Evolutionary conservation across 1,140 invertebrate genomes (phyloP).

Genomic region (Drosophila nikananu): DNA sequence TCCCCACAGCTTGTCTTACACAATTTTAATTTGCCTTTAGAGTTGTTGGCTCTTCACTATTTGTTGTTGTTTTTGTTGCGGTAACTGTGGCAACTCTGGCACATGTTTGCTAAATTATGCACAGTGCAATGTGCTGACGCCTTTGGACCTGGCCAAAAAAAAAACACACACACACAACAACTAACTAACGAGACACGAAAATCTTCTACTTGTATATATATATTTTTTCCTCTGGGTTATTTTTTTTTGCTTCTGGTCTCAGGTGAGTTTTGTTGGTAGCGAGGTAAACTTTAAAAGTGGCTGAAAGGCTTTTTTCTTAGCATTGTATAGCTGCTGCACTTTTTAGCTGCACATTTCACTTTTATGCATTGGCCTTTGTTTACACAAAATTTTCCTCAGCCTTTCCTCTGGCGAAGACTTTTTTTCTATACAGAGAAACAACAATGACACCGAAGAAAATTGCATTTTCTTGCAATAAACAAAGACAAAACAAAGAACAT

Average conservation of each 20-base stretch:
- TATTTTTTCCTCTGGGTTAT: not conserved
- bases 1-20: constrained; percentile 37
- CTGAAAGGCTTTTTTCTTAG: constrained; percentile 58
- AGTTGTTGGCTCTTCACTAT: constrained; percentile 3
- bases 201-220: not conserved
- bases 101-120: constrained; percentile 78
- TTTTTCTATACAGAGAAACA: not conserved
- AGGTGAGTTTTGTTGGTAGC: constrained; percentile 46
- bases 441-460: constrained; percentile 20
- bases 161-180: constrained; percentile 7
- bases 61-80: constrained; percentile 11
- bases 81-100: constrained; percentile 50
- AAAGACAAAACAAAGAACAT: not conserved
- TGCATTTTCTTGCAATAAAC: not conserved
- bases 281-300: constrained; percentile 59
- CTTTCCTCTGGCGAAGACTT: not conserved
- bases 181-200: constrained; percentile 5
- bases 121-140: constrained; percentile 53
- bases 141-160: constrained; percentile 24
- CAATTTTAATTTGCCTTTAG: constrained; percentile 39
- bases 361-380: constrained; percentile 64
- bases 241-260: not conserved
- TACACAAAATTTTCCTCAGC: constrained; percentile 38
- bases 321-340: constrained; percentile 16
- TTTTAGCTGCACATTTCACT: constrained; percentile 57